Evolutionary conservation across 2,888 invertebrate genomes (phyloP), one percentile per base, ranked within the genome.

Genomic region (Choristoneura rosaceana): DNA sequence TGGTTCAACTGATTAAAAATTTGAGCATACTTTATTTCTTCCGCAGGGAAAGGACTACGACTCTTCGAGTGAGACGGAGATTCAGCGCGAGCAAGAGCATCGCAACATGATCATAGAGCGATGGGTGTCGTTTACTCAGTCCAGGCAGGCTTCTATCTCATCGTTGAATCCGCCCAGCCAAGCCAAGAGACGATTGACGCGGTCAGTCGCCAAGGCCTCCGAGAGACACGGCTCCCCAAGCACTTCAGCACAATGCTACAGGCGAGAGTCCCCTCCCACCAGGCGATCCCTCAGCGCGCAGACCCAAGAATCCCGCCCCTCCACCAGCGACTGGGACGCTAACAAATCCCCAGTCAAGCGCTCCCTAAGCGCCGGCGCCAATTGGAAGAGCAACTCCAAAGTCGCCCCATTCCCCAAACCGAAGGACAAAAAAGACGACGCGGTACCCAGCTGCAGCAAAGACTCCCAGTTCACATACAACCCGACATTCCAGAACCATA

Each of bases 11-110:
- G 9, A 43, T 58, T 25, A 43, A 34, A 5, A 58, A 67, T 50
- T 17, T 15, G 9, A 25, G 17, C 38, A 47, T n/a, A 45, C 12
- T 50, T 14, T 17, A 59, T 34, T 58, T 69, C 58, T 74, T 69
- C 59, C 70, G 9, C 90, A 97, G 97, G 97, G 97, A 73, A 96
- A 96, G 76, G 97, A 97, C 85, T 97, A 97, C 87, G 97, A 97
- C 84, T 96, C 97, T 9, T 95, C 95, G 74, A 96, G 96, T 86
- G 97, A 97, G 89, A 96, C 96, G 70, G 97, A 97, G 92, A 94
- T 96, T 65, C 95, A 95, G 61, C 86, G 96, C 80, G 96, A 97
- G 84, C 95, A 95, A 66, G 96, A 96, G 71, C 95, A 97, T 70
- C 94, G 97, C 74, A 95, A 95, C 78, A 93, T 95, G 15, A 91